Evolutionary conservation across 1,140 invertebrate genomes (phyloP).

Genomic region (Penaeus vannamei): DNA sequence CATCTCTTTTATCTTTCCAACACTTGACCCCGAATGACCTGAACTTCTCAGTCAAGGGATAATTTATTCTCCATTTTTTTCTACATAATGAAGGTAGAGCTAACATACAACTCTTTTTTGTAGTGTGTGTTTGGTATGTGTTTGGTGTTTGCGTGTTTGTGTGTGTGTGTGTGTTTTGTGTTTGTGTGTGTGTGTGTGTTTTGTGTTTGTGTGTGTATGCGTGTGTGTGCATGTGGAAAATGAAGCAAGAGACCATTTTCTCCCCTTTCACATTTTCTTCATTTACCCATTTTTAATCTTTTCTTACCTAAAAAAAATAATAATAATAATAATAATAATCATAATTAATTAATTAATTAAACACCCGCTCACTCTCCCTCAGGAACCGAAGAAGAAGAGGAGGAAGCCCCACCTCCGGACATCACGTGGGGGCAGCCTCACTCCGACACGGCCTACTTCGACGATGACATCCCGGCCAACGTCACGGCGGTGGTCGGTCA

Average conservation of each 20-base stretch:
- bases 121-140: too few relatives aligned
- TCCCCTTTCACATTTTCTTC: neutral
- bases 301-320: neutral
- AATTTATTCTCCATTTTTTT: too few relatives aligned
- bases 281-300: neutral
- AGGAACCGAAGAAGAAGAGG: slow-evolving; percentile 16
- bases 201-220: neutral
- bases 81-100: too few relatives aligned
- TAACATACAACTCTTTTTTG: too few relatives aligned
- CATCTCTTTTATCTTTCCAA: too few relatives aligned
- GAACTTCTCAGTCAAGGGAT: too few relatives aligned
- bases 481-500: slow-evolving; percentile 65
- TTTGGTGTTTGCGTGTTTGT: too few relatives aligned
- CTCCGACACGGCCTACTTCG: slow-evolving; percentile 60
- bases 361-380: neutral
- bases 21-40: too few relatives aligned
- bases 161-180: too few relatives aligned
- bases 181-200: neutral
- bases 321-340: too few relatives aligned
- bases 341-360: too few relatives aligned
- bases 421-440: slow-evolving; percentile 66
- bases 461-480: slow-evolving; percentile 54
- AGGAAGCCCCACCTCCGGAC: neutral
- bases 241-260: neutral
- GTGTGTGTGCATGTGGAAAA: neutral